Percentiles rank a stretch among this genome's conserved stretches.
Conservation (phyloP, 2,888 invertebrate genomes). For the Laothoe populi region DNA sequence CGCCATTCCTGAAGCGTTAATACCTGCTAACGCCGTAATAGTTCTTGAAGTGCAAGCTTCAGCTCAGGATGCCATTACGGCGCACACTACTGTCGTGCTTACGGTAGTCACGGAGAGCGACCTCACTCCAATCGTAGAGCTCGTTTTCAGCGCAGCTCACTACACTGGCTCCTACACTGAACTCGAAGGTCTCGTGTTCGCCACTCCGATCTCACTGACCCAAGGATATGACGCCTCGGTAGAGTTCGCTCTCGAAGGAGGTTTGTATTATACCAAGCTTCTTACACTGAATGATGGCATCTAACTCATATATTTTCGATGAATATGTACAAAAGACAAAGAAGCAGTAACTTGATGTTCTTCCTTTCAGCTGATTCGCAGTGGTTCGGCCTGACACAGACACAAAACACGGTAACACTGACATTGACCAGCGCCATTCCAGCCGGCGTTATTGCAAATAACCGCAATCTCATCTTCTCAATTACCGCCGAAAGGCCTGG, state of each 20-base stretch:
- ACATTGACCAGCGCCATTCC: conserved; percentile 29
- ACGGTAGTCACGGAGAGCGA: conserved; percentile 45
- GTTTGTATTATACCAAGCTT: conserved; percentile 27
- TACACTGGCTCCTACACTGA: conserved; percentile 11
- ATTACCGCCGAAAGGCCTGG: conserved; percentile 31
- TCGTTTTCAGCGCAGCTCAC: conserved; percentile 1
- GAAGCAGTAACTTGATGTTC: not conserved
- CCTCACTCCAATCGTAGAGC: conserved; percentile 12
- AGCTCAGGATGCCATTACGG: conserved; percentile 24
- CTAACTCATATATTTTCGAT: too few species aligned
- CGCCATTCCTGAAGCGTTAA: conserved; percentile 35
- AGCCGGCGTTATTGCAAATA: conserved; percentile 33
- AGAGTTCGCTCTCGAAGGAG: conserved; percentile 32
- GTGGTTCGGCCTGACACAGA: conserved; percentile 43
- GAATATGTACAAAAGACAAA: not conserved
- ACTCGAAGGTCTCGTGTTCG: not conserved
- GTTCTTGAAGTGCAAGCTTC: conserved; percentile 29
- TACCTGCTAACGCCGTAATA: conserved; percentile 39
- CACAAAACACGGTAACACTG: conserved; percentile 29
- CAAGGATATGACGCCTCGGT: conserved; percentile 32
- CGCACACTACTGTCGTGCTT: conserved; percentile 41
- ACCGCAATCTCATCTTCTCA: conserved; percentile 45
- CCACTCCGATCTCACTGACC: conserved; percentile 1
- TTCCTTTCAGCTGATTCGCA: conserved; percentile 42
- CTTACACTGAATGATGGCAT: not conserved